Evolutionary conservation across 2,888 invertebrate species (phyloP).

Genomic region (Philhelius pedissequus): DNA sequence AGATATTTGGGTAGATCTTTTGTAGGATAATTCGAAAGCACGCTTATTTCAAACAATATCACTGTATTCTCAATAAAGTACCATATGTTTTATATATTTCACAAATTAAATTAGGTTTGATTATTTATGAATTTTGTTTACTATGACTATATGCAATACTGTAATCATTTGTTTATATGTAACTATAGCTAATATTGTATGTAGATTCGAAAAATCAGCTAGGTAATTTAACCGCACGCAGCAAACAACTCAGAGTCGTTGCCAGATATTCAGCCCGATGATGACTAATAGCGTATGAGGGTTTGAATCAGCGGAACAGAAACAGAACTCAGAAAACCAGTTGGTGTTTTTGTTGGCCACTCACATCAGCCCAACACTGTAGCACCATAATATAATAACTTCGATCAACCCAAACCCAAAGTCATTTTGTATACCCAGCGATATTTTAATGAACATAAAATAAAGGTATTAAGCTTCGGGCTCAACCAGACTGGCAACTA

Average conservation of each 20-base stretch:
- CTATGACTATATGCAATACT: background rate
- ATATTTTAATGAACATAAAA: background rate
- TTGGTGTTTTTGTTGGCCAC: constrained; percentile 29
- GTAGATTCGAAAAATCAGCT: background rate
- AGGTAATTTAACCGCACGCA: constrained; percentile 23
- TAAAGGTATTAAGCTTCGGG: background rate
- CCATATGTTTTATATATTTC: background rate
- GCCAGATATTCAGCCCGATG: constrained; percentile 41
- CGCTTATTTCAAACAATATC: background rate
- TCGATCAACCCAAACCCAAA: constrained; percentile 25
- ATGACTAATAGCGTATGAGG: constrained; percentile 43
- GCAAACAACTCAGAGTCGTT: constrained; percentile 16
- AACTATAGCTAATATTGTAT: background rate
- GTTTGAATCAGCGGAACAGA: constrained; percentile 29
- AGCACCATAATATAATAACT: background rate
- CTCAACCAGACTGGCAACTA: background rate
- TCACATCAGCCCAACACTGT: background rate
- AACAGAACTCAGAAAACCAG: constrained; percentile 60
- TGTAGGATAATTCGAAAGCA: background rate
- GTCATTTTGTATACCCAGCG: constrained; percentile 7
- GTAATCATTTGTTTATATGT: constrained; percentile 11
- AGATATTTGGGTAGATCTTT: background rate
- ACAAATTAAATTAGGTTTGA: background rate
- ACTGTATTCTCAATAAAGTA: background rate
- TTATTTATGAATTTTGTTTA: background rate